Evolutionary conservation across 2,888 invertebrate species (phyloP), one percentile per base, ranked within the genome.

Genomic region (Lepidocyrtinus sp.): DNA sequence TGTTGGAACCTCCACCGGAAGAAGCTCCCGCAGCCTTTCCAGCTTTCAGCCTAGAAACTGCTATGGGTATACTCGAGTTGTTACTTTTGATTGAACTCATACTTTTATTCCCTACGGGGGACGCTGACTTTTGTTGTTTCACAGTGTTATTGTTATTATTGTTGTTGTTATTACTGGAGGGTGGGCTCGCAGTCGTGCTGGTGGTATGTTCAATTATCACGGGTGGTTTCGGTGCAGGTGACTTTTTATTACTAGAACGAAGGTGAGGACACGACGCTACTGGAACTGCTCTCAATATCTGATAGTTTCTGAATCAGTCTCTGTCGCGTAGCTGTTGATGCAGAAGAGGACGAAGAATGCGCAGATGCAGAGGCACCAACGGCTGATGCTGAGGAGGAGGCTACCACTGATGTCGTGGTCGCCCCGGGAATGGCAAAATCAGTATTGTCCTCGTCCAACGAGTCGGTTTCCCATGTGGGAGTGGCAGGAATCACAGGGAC

Each of bases 11-110:
- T n/a, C n/a, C 36, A 46, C 71, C 55, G 12, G 70, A 1, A 63
- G 36, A 50, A 27, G 65, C 67, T 45, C 70, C 63, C 25, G 75
- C 72, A 68, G 73, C 76, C 61, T 82, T 79, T 19, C 80, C 76
- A n/a, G 77, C 73, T 76, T 85, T 85, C 68, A 85, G 78, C 65
- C 85, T 71, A n/a, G 82, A 82, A 7, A 85, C 83, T 50, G 85
- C 84, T 69, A 85, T 81, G 2, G 85, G 85, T 71, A 85, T 85
- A 69, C 83, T 83, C 24, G 85, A 85, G 64, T 83, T 85, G 24
- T 81, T 81, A 68, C 83, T 83, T 62, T 83, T 84, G 24, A 85
- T 84, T 67, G 84, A 84, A 46, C 79, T 79, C 79, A 79, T 79
- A 24, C 79, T 79, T 45, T 79, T 79, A 45, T 79, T 79, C 9